Evolutionary conservation across 2,888 invertebrate genomes (phyloP), one percentile per base, ranked within the genome.

Genomic region (Agrochola lota): DNA sequence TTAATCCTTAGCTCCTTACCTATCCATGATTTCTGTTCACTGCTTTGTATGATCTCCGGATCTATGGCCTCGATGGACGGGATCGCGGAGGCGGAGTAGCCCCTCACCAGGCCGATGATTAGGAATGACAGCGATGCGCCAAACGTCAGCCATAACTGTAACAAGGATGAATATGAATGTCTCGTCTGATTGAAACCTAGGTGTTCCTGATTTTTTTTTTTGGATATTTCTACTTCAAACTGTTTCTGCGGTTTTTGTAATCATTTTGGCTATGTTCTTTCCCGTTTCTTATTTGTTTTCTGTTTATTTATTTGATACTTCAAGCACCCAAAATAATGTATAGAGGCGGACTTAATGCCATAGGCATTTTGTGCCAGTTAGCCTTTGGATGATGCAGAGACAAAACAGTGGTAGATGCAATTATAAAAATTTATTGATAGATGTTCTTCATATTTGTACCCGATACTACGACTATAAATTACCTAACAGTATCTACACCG

Each of bases 41-140:
- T 95, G 75, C 89, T 89, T 69, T 95, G 94, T 71, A 97, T 95
- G 23, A 97, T 92, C 55, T 95, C 89, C 1, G 96, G 94, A 83
- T 96, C 94, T 62, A 89, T 78, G 46, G 87, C 91, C 85, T 95
- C 94, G 86, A 97, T 97, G 17, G 97, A 97, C 1, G 97, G 97
- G 35, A 97, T 93, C 1, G 97, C 97, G 7, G 97, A 97, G 0
- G 97, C 96, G 0, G 97, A 97, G 92, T 97, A 97, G 1, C 97
- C 97, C 87, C 97, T 91, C 71, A 97, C 97, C 78, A 97, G 92
- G 0, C 97, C 97, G 79, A 97, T 97, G 87, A 97, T 97, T 60
- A 97, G 93, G 90, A 97, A 97, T 20, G 97, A 96, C 86, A 97
- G 89, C 4, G 97, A 97, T 1, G 97, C 97, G 6, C 97, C 97